phyloP scores from a whole-genome alignment of 2,797 vertebrate genomes.

The Propithecus deckenii region DNA sequence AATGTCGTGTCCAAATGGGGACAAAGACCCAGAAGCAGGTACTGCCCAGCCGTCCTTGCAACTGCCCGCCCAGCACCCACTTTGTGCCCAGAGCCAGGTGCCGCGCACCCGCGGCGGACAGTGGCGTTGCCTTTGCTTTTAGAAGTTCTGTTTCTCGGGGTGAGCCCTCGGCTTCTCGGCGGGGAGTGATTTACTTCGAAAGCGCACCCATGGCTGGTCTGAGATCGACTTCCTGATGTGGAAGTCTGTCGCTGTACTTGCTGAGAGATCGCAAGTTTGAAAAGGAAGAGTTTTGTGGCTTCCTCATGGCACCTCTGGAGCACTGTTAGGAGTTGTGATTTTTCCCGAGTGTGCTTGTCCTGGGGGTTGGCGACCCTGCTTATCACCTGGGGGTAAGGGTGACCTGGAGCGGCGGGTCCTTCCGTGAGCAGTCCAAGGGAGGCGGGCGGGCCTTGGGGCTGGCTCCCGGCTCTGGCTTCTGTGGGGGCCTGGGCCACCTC shows the following conservation, averaged over 20 bases:
- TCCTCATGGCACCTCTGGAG: not conserved
- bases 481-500: rapidly evolving
- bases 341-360: not conserved
- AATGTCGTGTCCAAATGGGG: not conserved
- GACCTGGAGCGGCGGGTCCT: not conserved
- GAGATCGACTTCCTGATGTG: not conserved
- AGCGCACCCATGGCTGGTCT: not conserved
- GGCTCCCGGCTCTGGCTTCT: not conserved
- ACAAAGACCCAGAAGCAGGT: too few relatives aligned
- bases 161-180: not conserved
- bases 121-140: not conserved
- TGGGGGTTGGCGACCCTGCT: not conserved
- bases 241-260: not conserved
- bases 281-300: not conserved
- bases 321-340: not conserved
- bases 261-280: not conserved
- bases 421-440: not conserved
- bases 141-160: not conserved
- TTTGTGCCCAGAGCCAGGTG: not conserved
- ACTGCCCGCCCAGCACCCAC: not conserved
- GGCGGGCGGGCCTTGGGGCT: not conserved
- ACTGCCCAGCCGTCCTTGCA: rapidly evolving
- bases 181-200: not conserved
- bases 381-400: not conserved
- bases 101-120: rapidly evolving